These are phyloP conservation scores for Stegodyphus mimosarum DNA, from an alignment of 1,140 invertebrate species.

Conservation along the genomic window DNA sequence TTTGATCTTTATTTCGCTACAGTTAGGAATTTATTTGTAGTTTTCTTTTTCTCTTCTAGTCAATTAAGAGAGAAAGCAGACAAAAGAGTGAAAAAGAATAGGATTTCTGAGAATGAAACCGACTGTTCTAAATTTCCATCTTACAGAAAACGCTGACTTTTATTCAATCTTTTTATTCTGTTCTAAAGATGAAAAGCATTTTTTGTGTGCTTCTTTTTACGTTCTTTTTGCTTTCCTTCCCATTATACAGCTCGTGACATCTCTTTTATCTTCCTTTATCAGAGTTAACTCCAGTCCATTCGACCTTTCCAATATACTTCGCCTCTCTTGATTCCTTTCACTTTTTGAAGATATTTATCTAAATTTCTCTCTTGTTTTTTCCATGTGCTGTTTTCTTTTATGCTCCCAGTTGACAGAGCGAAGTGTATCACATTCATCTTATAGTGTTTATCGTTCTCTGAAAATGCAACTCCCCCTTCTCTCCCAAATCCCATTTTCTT, in stretches of 20 bases:
- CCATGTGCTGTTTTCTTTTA: neutral
- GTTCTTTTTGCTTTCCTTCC: neutral
- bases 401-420: conserved; percentile 5
- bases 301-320: neutral
- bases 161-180: neutral
- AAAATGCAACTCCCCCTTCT: conserved; percentile 7
- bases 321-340: conserved; percentile 1
- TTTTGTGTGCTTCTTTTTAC: neutral
- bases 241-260: neutral
- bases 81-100: too few relatives aligned
- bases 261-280: conserved; percentile 28
- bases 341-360: conserved; percentile 31
- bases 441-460: conserved; percentile 35
- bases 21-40: too few relatives aligned
- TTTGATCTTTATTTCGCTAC: too few relatives aligned
- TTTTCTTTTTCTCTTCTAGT: too few relatives aligned
- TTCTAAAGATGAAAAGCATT: neutral
- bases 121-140: too few relatives aligned
- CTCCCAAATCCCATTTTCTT: conserved; percentile 33
- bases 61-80: too few relatives aligned
- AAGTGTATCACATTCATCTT: conserved; percentile 47
- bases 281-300: neutral
- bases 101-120: too few relatives aligned
- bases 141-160: too few relatives aligned
- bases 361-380: conserved; percentile 27